A percentile compares a stretch with the other conserved stretches of the same genome.
These are phyloP conservation scores for Drosophila colorata DNA, from an alignment of 2,888 invertebrate species.

Conservation along the genomic window DNA sequence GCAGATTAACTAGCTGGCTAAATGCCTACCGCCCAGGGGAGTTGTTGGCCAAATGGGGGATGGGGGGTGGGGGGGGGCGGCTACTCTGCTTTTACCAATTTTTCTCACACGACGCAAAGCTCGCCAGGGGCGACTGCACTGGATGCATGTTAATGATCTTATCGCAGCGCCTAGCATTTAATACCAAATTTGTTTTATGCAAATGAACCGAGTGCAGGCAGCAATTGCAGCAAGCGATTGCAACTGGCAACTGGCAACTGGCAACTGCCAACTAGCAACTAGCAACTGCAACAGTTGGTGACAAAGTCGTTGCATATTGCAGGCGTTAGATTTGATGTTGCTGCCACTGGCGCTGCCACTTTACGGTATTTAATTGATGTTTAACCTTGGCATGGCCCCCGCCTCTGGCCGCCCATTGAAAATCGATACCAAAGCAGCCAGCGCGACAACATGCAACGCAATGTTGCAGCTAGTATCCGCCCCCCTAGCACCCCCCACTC, in stretches of 20 bases:
- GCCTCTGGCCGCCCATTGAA: conserved; percentile 34
- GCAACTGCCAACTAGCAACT: conserved; percentile 33
- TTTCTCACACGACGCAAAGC: conserved; percentile 55
- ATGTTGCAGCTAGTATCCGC: conserved; percentile 29
- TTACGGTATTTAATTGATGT: conserved; percentile 78
- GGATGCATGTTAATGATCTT: conserved; percentile 75
- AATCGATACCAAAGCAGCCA: conserved; percentile 40
- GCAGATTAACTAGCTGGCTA: conserved; percentile 37
- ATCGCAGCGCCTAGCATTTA: conserved; percentile 80
- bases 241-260: conserved; percentile 23
- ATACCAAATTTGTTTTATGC: conserved; percentile 84
- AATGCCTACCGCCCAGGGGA: conserved; percentile 22
- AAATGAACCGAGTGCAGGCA: conserved; percentile 71
- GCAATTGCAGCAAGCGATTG: conserved; percentile 27
- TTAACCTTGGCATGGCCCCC: conserved; percentile 69
- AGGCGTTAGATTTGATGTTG: conserved; percentile 68
- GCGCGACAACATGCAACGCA: conserved; percentile 52
- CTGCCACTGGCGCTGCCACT: conserved; percentile 44
- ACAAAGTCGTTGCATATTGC: conserved; percentile 49
- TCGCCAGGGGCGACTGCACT: conserved; percentile 34
- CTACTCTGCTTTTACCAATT: conserved; percentile 44
- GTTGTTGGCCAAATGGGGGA: conserved; percentile 3
- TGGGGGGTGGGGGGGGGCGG: not conserved
- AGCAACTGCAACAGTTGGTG: conserved; percentile 58
- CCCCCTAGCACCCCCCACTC: conserved; percentile 24